A percentile compares a stretch with the other conserved stretches of the same genome.
These are phyloP conservation scores for Myoxocephalus aenaeus DNA, from an alignment of 2,797 vertebrate species.

Conservation along the genomic window DNA sequence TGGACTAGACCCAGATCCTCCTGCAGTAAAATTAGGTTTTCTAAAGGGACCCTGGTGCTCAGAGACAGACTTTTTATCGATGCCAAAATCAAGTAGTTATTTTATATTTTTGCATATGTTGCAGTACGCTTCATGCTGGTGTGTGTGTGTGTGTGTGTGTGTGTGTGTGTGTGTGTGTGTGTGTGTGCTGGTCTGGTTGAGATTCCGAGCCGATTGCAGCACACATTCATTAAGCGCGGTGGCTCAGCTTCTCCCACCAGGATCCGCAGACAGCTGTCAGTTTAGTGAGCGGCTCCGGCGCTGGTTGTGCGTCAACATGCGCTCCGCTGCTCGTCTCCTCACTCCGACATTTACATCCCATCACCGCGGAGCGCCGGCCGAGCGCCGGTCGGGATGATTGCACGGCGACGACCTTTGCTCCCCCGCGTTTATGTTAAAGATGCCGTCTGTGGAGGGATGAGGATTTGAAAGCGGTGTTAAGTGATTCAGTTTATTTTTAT, in stretches of 20 bases:
- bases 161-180: constrained; percentile 8
- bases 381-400: constrained; percentile 48
- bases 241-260: constrained; percentile 37
- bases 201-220: constrained; percentile 34
- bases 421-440: constrained; percentile 8
- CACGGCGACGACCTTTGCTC: constrained; percentile 3
- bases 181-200: background rate
- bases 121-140: background rate
- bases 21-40: no score
- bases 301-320: constrained; percentile 58
- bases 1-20: no score
- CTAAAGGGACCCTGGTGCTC: no score
- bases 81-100: background rate
- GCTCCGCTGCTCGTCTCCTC: constrained; percentile 37
- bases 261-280: constrained; percentile 66
- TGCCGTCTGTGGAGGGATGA: background rate
- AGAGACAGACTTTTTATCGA: no score
- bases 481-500: background rate
- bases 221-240: constrained; percentile 48
- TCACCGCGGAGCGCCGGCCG: constrained; percentile 25
- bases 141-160: background rate
- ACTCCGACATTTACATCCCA: constrained; percentile 53
- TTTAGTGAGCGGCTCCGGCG: constrained; percentile 43
- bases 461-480: background rate
- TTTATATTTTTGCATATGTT: constrained; percentile 1